Conservation (phyloP, 2,113 vertebrate genomes). For the Dasypus novemcinctus region DNA sequence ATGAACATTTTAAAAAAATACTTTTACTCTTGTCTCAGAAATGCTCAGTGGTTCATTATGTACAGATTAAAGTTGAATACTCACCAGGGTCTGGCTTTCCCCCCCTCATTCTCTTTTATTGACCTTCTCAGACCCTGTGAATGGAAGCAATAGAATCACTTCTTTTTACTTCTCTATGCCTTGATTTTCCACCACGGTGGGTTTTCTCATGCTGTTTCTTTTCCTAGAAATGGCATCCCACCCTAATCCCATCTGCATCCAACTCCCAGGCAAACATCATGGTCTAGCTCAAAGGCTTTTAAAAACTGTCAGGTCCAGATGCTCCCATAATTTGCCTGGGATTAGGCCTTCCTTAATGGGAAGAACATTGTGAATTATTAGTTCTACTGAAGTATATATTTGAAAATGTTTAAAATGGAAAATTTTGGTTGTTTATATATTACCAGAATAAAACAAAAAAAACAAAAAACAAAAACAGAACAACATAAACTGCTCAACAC, state of each 20-base stretch:
- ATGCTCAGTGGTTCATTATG: neutral
- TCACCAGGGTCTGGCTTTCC: neutral
- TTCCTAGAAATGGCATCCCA: neutral
- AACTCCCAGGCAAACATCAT: neutral
- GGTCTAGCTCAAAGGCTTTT: neutral
- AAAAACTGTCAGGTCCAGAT: neutral
- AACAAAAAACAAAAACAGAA: no score
- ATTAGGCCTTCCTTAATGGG: neutral
- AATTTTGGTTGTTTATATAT: no score
- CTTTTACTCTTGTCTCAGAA: neutral
- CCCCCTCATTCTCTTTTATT: neutral
- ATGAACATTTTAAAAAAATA: neutral
- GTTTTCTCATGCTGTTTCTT: neutral
- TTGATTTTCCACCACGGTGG: neutral
- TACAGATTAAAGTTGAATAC: neutral
- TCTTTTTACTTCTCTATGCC: neutral
- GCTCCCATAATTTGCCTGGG: neutral
- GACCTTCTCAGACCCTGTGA: neutral
- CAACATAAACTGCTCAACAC: no score
- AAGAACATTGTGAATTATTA: neutral
- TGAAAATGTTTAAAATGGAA: no score
- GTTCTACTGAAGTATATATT: no score
- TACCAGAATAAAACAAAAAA: no score
- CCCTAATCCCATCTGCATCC: accelerated
- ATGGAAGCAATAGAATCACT: neutral